Evolutionary conservation across 1,140 invertebrate genomes (phyloP), one percentile per base, ranked within the genome.

Genomic region (Phymastichus coffea): DNA sequence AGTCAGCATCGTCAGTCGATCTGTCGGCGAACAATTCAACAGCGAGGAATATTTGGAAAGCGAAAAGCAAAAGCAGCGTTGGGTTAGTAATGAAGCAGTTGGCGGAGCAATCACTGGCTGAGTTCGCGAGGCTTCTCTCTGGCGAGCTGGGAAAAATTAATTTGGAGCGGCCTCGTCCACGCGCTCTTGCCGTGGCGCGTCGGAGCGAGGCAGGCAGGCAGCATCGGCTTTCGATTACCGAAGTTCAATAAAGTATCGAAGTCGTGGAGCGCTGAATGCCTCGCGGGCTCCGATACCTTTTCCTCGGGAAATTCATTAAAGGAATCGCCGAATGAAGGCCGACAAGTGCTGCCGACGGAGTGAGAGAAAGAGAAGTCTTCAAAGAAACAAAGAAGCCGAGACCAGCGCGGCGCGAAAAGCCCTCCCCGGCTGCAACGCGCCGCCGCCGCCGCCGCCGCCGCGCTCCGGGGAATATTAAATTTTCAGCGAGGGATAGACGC

Each of bases 211-310:
- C n/a, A n/a, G n/a, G n/a, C n/a, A n/a, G n/a, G n/a, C n/a, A 8
- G 2, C 20, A 58, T 15, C n/a, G 30, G 14, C 26, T 17, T 38
- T 48, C 43, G 2, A 57, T 48, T 38, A 37, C 17, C 44, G 30
- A 54, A 61, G 43, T 61, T 61, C 43, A 49, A 61, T 61, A 61
- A 61, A 47, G 51, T 61, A 53, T 49, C 46, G 58, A 61, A 61
- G 35, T 55, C 35, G 37, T 48, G 17, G 12, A 40, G 33, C 48
- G 19, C 48, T 19, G 4, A 19, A 4, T 6, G 15, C 19, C 20
- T 4, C 33, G 40, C n/a, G 28, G 22, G 26, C 14, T 28, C 48
- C 22, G 19, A 2, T n/a, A 30, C 37, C 20, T 52, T 22, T 30
- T n/a, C 30, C n/a, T 40, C 17, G 28, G 52, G 49, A 60, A 61